Evolutionary conservation across 2,113 vertebrate genomes (phyloP), one percentile per base, ranked within the genome.

Genomic region (Lophius piscatorius): DNA sequence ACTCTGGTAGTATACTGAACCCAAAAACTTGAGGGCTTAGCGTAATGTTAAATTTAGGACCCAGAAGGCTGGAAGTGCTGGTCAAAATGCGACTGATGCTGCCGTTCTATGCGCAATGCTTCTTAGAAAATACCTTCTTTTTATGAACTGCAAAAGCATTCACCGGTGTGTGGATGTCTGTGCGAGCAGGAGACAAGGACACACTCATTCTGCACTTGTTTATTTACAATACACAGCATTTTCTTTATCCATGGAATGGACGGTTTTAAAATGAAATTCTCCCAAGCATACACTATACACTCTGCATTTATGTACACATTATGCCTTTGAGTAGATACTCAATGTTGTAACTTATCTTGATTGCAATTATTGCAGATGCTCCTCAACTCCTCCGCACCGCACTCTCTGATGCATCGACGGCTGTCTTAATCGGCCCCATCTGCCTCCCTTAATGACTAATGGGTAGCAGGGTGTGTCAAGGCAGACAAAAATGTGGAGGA

Each of bases 161-260:
- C 10, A 17, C 26, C 9, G n/a, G 36, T 10, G 11, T 13, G 11
- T 40, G 34, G 39, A 16, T 23, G 31, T 16, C 20, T 29, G 47
- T 22, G 63, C 46, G 52, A 63, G 21, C 40, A 80, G 4, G 6
- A 76, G 17, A 78, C 29, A 5, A 66, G 45, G 63, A 72, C 42
- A 46, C 49, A 38, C 44, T 82, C 28, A 17, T 63, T 74, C 74
- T 84, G 78, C 71, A 84, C 71, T 69, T 57, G 39, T 75, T 82
- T 84, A 86, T 86, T 86, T 84, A 86, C 80, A 88, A 84, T 73
- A 85, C 71, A 84, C 51, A 83, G 50, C 58, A 75, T 60, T 70
- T 75, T 79, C 63, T 42, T 75, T 76, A 63, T 68, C 55, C 63
- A 67, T 57, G 38, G 28, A 74, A 48, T 66, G 13, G 47, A 69